Evolutionary conservation across 2,888 invertebrate genomes (phyloP).

Genomic region (Laothoe populi): DNA sequence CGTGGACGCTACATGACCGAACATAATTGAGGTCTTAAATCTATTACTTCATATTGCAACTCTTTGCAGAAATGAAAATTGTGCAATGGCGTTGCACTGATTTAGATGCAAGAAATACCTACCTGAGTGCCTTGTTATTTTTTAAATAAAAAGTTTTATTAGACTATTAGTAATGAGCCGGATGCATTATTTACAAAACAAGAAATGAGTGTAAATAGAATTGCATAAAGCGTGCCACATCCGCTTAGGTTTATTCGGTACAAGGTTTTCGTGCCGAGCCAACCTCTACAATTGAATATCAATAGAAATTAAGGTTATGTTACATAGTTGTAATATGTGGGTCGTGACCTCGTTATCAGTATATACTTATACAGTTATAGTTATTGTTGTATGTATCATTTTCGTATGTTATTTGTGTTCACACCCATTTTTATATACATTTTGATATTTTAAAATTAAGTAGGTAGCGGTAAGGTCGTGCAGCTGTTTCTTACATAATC

Average conservation of each 20-base stretch:
- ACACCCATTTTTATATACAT: not conserved
- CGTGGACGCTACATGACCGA: conserved; percentile 20
- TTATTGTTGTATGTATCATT: not conserved
- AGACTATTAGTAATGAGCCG: conserved; percentile 32
- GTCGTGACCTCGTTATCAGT: conserved; percentile 29
- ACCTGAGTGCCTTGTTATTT: not conserved
- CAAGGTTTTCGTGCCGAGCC: conserved; percentile 49
- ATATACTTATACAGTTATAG: conserved; percentile 16
- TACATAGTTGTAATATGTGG: conserved; percentile 26
- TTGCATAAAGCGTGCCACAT: conserved; percentile 49
- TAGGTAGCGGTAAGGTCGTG: not conserved
- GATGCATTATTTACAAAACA: conserved; percentile 33
- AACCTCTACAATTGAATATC: conserved; percentile 38
- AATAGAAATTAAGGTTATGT: conserved; percentile 32
- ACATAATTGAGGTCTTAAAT: not conserved
- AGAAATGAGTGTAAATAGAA: conserved; percentile 36
- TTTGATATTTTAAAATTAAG: not conserved
- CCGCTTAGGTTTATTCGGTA: conserved; percentile 51
- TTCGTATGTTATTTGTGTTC: not conserved
- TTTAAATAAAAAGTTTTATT: not conserved
- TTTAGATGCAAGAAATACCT: not conserved
- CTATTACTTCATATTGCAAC: not conserved
- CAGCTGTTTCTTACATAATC: conserved; percentile 14
- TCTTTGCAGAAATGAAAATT: not conserved
- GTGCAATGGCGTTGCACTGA: not conserved